Evolutionary conservation across 2,113 vertebrate genomes (phyloP).

Genomic region (Amphiprion percula): DNA sequence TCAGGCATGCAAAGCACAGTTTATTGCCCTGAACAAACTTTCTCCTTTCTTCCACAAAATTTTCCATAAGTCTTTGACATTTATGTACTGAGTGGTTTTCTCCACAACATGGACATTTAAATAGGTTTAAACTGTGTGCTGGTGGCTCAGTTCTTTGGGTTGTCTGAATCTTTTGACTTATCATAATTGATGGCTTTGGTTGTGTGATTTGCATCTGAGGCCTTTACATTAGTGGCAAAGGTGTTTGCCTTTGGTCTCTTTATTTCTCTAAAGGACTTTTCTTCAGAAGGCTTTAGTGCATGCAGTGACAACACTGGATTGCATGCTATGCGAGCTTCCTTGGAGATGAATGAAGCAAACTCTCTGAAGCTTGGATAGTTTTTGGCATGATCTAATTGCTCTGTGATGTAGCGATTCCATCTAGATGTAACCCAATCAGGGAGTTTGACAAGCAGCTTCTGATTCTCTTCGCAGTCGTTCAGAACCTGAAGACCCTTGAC

Average conservation of each 20-base stretch:
- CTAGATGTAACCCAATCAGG: neutral
- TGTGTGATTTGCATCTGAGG: too few relatives aligned
- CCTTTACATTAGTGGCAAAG: neutral
- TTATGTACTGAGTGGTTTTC: constrained; percentile 3
- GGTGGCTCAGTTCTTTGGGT: neutral
- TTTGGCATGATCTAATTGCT: neutral
- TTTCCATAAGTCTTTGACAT: neutral
- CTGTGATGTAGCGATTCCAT: neutral
- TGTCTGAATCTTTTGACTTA: neutral
- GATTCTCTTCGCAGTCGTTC: neutral
- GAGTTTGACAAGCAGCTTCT: neutral
- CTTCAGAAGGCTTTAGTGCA: neutral
- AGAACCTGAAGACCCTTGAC: neutral
- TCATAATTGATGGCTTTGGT: too few relatives aligned
- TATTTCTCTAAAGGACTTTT: neutral
- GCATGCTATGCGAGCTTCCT: neutral
- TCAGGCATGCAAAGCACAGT: too few relatives aligned
- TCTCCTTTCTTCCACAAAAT: too few relatives aligned
- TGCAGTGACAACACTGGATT: neutral
- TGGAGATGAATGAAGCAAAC: neutral
- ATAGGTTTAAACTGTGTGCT: neutral
- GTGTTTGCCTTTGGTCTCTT: neutral
- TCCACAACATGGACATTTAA: neutral
- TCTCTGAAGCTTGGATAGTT: neutral
- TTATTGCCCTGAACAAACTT: too few relatives aligned